Percentiles rank a stretch among this genome's conserved stretches.
Conservation (phyloP, 2,113 vertebrate genomes). For the Girardinichthys multiradiatus region DNA sequence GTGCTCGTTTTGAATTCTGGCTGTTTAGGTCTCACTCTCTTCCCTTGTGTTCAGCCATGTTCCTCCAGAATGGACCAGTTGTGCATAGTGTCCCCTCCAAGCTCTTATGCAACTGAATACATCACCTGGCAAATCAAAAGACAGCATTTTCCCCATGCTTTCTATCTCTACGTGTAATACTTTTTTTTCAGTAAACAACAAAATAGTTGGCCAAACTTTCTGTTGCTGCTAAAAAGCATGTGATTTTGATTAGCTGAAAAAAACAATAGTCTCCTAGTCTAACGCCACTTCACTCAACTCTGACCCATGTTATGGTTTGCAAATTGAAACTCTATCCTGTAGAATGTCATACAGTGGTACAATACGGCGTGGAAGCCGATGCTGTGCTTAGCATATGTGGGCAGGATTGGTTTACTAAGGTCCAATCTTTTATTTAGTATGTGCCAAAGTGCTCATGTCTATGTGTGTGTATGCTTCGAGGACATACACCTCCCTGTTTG, state of each 20-base stretch:
- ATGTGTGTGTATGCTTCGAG: conserved; percentile 19
- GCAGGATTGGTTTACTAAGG: conserved; percentile 73
- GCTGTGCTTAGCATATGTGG: conserved; percentile 75
- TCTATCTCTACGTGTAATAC: background rate
- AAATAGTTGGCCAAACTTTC: conserved; percentile 9
- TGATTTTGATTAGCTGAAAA: conserved; percentile 52
- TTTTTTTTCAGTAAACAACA: conserved; percentile 12
- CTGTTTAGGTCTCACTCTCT: conserved; percentile 1
- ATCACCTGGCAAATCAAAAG: conserved; percentile 48
- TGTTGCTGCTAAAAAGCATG: conserved; percentile 25
- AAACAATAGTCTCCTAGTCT: conserved; percentile 16
- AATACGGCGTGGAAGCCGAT: conserved; percentile 58
- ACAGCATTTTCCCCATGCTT: background rate
- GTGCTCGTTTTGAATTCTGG: conserved; percentile 34
- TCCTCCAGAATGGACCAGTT: conserved; percentile 53
- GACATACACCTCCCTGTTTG: conserved; percentile 33
- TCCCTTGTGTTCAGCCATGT: conserved; percentile 28
- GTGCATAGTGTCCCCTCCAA: conserved; percentile 27
- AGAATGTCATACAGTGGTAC: conserved; percentile 69
- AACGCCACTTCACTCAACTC: conserved; percentile 1
- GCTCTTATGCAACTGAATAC: conserved; percentile 39
- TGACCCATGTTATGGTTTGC: conserved; percentile 60
- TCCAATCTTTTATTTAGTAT: conserved; percentile 78
- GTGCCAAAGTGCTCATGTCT: conserved; percentile 65
- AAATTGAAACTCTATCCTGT: conserved; percentile 69